Base-by-base conservation (phyloP, 2,888 invertebrate species). In the Agrochola macilenta region DNA sequence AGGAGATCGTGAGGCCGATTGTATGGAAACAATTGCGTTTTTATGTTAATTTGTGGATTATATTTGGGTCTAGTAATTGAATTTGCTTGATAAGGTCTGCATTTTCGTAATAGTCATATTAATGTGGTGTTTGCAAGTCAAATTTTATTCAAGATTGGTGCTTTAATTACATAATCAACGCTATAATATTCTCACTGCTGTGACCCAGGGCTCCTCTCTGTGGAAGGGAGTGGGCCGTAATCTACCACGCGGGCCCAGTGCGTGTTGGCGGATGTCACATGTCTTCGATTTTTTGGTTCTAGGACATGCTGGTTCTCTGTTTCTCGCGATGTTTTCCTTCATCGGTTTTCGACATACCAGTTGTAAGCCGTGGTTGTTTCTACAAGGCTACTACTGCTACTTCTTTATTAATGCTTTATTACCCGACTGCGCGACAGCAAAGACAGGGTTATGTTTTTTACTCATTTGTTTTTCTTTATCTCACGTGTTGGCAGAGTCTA, bases 1-100 rank as follows among this genome's bases (percentile, higher is more conserved):
- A 84, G 43, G 63, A 70, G 83, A 86, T 78, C 39, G 65, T 78
- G 43, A 1, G 17, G 2, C 35, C 49, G 83, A 83, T 78, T 85
- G 73, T 58, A 23, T 74, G 66, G 52, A 63, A 72, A 69, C 35
- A 72, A 69, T 82, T 58, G 64, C 49, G 65, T 72, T 86, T 82
- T 82, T 78, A 84, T 74, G 71, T 12, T 63, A 78, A 85, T 82
- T n/a, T 46, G 4, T 60, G 58, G 20, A 58, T 68, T 68, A 71
- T 69, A 43, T 61, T 63, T 57, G 49, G 73, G 70, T 69, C 17
- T 66, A 9, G 46, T 70, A 66, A 78, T 81, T 81, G 49, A 79
- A 76, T 68, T 14, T 57, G 57, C 1, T 35, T 64, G 77, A 78
- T 83, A 82, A 54, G 39, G 35, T 61, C 35, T 78, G 14, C 2